These are phyloP conservation scores for Brachionus rubens DNA, from an alignment of 1,140 invertebrate genomes.

Conservation along the genomic window DNA sequence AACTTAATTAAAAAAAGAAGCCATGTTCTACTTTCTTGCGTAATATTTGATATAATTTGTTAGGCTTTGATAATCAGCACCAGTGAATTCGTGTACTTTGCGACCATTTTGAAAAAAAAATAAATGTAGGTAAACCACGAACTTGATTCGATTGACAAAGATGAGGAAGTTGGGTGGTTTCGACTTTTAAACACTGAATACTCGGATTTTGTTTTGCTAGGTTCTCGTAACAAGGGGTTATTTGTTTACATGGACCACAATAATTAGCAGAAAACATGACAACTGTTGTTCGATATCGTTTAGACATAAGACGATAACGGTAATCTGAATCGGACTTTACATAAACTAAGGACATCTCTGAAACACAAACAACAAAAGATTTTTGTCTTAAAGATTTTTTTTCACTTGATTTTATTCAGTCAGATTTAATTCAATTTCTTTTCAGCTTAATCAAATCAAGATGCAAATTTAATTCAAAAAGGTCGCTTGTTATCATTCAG, in stretches of 20 bases:
- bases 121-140: conserved; percentile 9
- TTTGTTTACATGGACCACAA: conserved; percentile 44
- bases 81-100: conserved; percentile 19
- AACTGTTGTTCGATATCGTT: not conserved
- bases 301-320: not conserved
- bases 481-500: no score
- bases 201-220: not conserved
- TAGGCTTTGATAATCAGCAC: conserved; percentile 9
- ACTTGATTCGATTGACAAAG: not conserved
- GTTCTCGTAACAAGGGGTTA: conserved; percentile 1
- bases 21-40: not conserved
- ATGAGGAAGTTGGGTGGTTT: not conserved
- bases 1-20: no score
- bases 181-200: conserved; percentile 25
- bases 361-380: no score
- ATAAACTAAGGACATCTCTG: not conserved
- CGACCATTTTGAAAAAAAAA: conserved; percentile 25
- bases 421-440: no score
- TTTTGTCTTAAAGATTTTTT: no score
- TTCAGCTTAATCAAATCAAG: no score
- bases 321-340: conserved; percentile 22
- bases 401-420: no score
- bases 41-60: not conserved
- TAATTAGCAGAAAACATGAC: conserved; percentile 20
- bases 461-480: no score